Percentiles rank a stretch among this genome's conserved stretches.
Evolutionary conservation across 2,888 invertebrate genomes (phyloP).

Genomic region (Drosophila prostipennis): DNA sequence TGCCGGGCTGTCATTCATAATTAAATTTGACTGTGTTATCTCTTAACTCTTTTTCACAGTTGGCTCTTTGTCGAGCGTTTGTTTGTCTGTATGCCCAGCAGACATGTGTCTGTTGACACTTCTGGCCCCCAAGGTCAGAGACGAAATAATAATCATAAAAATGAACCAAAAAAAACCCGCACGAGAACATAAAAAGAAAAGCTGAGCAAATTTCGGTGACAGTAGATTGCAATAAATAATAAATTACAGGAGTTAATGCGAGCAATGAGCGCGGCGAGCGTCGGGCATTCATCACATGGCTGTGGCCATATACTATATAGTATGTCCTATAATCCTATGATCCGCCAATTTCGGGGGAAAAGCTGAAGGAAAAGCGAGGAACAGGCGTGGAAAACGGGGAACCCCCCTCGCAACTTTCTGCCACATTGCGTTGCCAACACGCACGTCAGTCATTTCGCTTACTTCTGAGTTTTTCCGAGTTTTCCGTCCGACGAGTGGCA

Average conservation of each 20-base stretch:
- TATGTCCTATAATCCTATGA: constrained; percentile 50
- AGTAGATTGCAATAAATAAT: constrained; percentile 75
- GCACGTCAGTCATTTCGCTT: constrained; percentile 56
- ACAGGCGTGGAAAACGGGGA: constrained; percentile 9
- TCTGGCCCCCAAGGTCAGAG: constrained; percentile 64
- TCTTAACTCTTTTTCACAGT: constrained; percentile 62
- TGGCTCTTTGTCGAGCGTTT: constrained; percentile 27
- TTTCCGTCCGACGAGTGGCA: neutral
- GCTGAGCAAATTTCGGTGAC: constrained; percentile 71
- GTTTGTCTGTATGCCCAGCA: constrained; percentile 26
- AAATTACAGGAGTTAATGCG: constrained; percentile 69
- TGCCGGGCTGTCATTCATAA: constrained; percentile 37
- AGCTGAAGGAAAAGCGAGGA: neutral
- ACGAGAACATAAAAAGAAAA: constrained; percentile 39
- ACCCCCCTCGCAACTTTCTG: constrained; percentile 19
- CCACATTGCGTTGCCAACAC: constrained; percentile 44
- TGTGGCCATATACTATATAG: constrained; percentile 11
- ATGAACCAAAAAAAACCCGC: constrained; percentile 19
- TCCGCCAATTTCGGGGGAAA: constrained; percentile 31
- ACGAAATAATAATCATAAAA: constrained; percentile 43
- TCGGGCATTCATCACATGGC: constrained; percentile 52
- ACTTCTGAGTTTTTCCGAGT: constrained; percentile 26
- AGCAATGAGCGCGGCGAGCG: constrained; percentile 60
- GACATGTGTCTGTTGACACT: constrained; percentile 49
- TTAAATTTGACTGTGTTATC: constrained; percentile 62